Percentiles rank a stretch among this genome's conserved stretches.
Evolutionary conservation across 2,888 invertebrate genomes (phyloP).

Genomic region (Tetragnatha montana): DNA sequence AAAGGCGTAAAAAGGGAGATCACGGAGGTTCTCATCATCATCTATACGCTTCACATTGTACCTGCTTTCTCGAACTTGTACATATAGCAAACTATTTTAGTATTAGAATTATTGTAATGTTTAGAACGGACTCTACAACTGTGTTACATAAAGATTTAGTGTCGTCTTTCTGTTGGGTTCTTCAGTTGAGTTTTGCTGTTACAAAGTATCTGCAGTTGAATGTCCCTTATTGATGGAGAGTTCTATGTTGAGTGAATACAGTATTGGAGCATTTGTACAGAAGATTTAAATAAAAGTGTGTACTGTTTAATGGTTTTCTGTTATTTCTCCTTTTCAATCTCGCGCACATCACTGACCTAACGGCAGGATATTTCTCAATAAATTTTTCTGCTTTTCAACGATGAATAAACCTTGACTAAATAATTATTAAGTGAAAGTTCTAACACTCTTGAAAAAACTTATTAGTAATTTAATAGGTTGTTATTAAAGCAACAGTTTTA

Average conservation of each 20-base stretch:
- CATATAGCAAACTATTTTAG: conserved; percentile 30
- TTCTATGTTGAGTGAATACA: conserved; percentile 54
- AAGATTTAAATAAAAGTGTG: conserved; percentile 67
- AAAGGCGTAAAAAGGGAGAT: background rate
- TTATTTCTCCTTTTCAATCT: background rate
- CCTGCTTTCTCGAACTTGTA: conserved; percentile 47
- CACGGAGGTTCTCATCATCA: background rate
- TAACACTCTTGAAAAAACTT: no score
- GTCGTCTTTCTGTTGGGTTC: conserved; percentile 39
- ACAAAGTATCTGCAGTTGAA: conserved; percentile 47
- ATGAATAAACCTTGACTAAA: no score
- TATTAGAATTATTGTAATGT: conserved; percentile 43
- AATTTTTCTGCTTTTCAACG: no score
- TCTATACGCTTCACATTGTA: conserved; percentile 19
- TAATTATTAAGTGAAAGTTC: no score
- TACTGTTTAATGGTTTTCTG: conserved; percentile 25
- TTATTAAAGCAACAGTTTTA: no score
- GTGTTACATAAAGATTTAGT: conserved; percentile 14
- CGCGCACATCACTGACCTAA: background rate
- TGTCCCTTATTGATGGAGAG: conserved; percentile 38
- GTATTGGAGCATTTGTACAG: conserved; percentile 57
- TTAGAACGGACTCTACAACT: conserved; percentile 13
- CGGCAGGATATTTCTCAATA: no score
- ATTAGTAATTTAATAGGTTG: no score
- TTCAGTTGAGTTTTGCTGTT: conserved; percentile 63